These are phyloP conservation scores for Abscondita cerata DNA, from an alignment of 2,888 invertebrate genomes.

Conservation along the genomic window DNA sequence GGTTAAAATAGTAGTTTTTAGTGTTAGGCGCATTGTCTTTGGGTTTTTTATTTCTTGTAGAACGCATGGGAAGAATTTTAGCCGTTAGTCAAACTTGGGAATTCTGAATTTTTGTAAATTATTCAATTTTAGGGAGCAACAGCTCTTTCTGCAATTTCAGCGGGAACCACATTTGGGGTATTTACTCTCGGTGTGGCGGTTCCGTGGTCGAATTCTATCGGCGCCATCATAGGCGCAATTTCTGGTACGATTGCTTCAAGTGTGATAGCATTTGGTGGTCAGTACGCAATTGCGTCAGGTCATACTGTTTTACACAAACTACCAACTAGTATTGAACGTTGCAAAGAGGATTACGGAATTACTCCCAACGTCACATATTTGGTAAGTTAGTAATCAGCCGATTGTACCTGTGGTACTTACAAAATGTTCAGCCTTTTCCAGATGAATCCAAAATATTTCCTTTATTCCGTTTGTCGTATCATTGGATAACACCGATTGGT, in stretches of 20 bases:
- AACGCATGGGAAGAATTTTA: constrained; percentile 80
- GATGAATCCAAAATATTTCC: constrained; percentile 70
- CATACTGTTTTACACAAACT: constrained; percentile 65
- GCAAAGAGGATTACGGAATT: constrained; percentile 51
- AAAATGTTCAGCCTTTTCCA: constrained; percentile 37
- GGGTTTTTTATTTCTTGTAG: constrained; percentile 71
- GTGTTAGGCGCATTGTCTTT: constrained; percentile 70
- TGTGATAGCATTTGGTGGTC: constrained; percentile 71
- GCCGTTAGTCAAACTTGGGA: too few relatives aligned
- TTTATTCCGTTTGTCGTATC: constrained; percentile 78
- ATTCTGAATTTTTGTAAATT: background rate
- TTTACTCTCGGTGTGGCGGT: constrained; percentile 84
- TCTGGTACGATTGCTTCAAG: constrained; percentile 68
- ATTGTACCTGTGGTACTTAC: background rate
- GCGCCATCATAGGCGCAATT: constrained; percentile 67
- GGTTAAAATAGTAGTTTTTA: constrained; percentile 69
- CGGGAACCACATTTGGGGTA: constrained; percentile 82
- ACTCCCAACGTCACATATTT: constrained; percentile 45
- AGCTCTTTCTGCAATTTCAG: constrained; percentile 82
- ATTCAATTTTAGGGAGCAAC: constrained; percentile 64
- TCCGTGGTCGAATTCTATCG: constrained; percentile 79
- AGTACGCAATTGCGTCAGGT: constrained; percentile 69
- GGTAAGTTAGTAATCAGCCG: too few relatives aligned
- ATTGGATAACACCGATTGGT: constrained; percentile 82
- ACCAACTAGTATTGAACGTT: constrained; percentile 60